Conservation (phyloP, 1,140 invertebrate genomes). For the Battus philenor region DNA sequence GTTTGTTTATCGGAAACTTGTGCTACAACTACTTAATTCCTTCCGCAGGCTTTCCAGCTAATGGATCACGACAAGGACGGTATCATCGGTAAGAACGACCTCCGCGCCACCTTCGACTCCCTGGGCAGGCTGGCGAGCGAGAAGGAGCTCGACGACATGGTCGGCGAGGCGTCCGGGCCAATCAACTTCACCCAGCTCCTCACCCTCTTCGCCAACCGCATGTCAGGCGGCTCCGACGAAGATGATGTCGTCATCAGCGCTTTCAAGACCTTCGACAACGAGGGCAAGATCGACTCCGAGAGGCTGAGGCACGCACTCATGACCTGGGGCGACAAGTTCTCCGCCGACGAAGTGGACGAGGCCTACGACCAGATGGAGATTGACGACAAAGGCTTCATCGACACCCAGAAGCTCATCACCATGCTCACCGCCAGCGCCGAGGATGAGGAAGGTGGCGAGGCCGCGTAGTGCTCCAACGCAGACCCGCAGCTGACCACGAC, state of each 20-base stretch:
- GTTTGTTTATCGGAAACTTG: neutral
- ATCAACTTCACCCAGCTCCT: slow-evolving; percentile 97
- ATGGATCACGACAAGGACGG: slow-evolving; percentile 99
- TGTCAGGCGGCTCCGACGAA: slow-evolving; percentile 90
- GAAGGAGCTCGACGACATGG: slow-evolving; percentile 94
- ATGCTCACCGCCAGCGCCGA: slow-evolving; percentile 90
- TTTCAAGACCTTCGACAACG: slow-evolving; percentile 96
- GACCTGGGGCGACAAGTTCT: slow-evolving; percentile 98
- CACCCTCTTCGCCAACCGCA: slow-evolving; percentile 93
- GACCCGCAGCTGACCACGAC: slow-evolving; percentile 3
- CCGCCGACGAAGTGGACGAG: slow-evolving; percentile 93
- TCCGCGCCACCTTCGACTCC: slow-evolving; percentile 96
- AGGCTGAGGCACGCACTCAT: slow-evolving; percentile 94
- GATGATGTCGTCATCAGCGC: slow-evolving; percentile 96
- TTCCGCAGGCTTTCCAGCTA: slow-evolving; percentile 92
- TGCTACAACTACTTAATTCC: too few species aligned
- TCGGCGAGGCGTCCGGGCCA: slow-evolving; percentile 92
- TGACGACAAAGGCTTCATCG: slow-evolving; percentile 94
- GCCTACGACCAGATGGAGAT: slow-evolving; percentile 97
- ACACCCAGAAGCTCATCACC: slow-evolving; percentile 91
- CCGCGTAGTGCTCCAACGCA: slow-evolving; percentile 64
- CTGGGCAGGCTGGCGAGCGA: slow-evolving; percentile 93
- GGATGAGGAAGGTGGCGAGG: slow-evolving; percentile 82
- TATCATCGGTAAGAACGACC: slow-evolving; percentile 96
- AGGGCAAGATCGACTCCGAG: slow-evolving; percentile 92